Base-by-base conservation (phyloP, 1,140 invertebrate species). In the Thaumetopoea pityocampa region DNA sequence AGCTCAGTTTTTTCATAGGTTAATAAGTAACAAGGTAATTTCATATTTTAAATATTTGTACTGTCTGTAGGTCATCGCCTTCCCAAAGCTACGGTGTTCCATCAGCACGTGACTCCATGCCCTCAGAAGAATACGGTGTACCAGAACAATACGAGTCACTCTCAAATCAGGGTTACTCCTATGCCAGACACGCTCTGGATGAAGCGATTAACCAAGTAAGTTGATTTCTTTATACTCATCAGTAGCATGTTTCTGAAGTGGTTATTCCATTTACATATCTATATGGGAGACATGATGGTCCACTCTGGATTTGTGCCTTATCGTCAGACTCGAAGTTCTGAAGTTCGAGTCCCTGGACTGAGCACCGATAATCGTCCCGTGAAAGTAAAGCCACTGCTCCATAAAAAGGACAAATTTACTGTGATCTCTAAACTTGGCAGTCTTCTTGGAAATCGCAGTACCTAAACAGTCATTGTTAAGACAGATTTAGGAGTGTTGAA, bases 151-250 rank as follows among this genome's bases (percentile, higher is more conserved):
- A 61, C 42, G 41, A 36, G 22, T 24, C 49, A 1, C 32, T 50
- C 12, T 40, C 43, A 10, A 37, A 28, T 42, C 52, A 67, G 8
- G 57, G 76, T 0, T 71, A 76, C 35, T 53, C 45, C 3, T 70
- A 76, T 32, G 66, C 70, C 4, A 71, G 66, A 20, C 56, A 56
- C 5, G 66, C 69, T 12, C 29, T 76, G 1, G 71, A 80, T 29
- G 79, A 83, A 34, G 43, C 69, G 1, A 32, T 74, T 3, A 76
- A 71, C 20, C 66, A 78, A 49, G 74, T 79, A 46, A 19, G 28
- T 50, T 5, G 18, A 29, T 23, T 1, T 19, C 8, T 8, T 2
- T 8, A n/a, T n/a, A n/a, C n/a, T n/a, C n/a, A n/a, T n/a, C n/a
- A n/a, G n/a, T n/a, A n/a, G n/a, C n/a, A n/a, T n/a, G n/a, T n/a